Evolutionary conservation across 2,113 vertebrate genomes (phyloP).

Genomic region (Muscicapa adusta): DNA sequence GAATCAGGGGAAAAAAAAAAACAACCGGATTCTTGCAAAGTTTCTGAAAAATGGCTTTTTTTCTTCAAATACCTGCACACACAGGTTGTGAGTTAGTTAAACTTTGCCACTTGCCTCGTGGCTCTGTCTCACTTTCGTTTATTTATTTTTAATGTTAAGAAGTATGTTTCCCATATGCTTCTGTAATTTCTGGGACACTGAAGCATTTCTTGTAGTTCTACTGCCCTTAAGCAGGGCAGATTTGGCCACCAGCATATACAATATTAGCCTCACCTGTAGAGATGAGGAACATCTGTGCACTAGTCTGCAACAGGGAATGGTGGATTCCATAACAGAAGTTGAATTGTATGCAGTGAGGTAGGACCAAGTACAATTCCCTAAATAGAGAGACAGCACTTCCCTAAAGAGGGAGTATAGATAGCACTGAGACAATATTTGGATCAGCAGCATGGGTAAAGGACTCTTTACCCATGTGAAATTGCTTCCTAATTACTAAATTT

Average conservation of each 20-base stretch:
- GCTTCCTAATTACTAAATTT: not conserved
- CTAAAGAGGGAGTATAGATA: not conserved
- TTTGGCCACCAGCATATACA: not conserved
- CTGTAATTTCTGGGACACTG: not conserved
- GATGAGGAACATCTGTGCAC: not conserved
- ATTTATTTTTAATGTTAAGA: not conserved
- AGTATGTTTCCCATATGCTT: not conserved
- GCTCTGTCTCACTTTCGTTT: not conserved
- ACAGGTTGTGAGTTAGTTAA: not conserved
- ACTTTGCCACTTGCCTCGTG: not conserved
- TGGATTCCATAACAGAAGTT: not conserved
- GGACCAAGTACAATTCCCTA: not conserved
- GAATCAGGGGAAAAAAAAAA: not conserved
- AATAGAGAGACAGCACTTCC: not conserved
- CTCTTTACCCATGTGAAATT: not conserved
- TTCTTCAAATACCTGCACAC: not conserved
- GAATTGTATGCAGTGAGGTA: not conserved
- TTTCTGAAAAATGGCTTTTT: not conserved
- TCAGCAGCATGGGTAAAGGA: not conserved
- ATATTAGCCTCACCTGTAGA: not conserved
- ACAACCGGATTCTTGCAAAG: not conserved
- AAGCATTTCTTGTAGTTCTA: not conserved
- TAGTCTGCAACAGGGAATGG: not conserved
- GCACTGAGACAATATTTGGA: not conserved
- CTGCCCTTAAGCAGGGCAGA: not conserved